phyloP scores from a whole-genome alignment of 2,888 invertebrate species.

The Colostygia pectinataria region DNA sequence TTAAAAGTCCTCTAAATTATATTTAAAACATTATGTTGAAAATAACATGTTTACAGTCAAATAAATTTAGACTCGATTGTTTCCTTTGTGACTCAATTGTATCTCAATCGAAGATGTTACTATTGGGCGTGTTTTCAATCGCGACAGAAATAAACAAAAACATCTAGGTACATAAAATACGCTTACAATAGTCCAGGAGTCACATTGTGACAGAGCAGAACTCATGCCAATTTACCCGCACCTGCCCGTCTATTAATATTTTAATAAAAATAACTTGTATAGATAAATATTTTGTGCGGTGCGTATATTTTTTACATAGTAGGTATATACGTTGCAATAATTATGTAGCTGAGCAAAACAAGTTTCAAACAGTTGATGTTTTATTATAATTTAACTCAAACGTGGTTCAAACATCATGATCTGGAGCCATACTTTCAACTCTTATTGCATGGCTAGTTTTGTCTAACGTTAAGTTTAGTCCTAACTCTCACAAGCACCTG shows the following conservation, averaged over 20 bases:
- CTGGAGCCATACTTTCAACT: no score
- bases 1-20: no score
- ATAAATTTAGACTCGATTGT: neutral
- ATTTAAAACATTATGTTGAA: no score
- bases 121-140: constrained; percentile 5
- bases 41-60: neutral
- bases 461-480: no score
- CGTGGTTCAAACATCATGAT: no score
- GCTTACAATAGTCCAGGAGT: constrained; percentile 72
- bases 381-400: no score
- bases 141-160: constrained; percentile 33
- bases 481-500: no score
- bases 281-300: constrained; percentile 29
- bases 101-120: constrained; percentile 4
- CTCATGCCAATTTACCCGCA: constrained; percentile 72
- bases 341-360: no score
- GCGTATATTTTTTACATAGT: neutral
- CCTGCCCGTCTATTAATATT: constrained; percentile 80
- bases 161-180: constrained; percentile 42
- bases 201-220: constrained; percentile 56
- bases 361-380: no score
- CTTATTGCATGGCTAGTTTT: no score
- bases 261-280: constrained; percentile 63
- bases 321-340: no score
- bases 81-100: constrained; percentile 4